phyloP scores from a whole-genome alignment of 1,140 invertebrate genomes.

The Lanistes nyassanus region DNA sequence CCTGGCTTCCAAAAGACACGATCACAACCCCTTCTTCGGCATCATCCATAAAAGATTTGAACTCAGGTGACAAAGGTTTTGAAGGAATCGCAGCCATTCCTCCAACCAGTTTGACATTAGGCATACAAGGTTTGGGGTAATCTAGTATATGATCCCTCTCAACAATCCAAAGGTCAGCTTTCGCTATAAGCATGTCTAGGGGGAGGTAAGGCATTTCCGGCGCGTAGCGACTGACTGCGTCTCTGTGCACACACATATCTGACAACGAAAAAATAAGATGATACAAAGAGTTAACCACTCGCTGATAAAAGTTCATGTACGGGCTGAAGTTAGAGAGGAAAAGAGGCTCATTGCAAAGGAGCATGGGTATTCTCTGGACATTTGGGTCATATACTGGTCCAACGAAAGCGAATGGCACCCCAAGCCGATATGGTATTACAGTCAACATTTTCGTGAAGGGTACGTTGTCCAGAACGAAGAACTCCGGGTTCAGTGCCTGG shows the following conservation, averaged over 20 bases:
- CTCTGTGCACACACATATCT: not conserved
- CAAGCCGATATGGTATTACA: too few species aligned
- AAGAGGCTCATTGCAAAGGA: too few species aligned
- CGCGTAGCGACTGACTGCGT: slow-evolving; percentile 9
- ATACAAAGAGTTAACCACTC: not conserved
- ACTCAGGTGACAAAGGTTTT: slow-evolving; percentile 13
- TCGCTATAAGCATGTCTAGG: not conserved
- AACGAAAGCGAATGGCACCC: too few species aligned
- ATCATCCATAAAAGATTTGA: slow-evolving; percentile 28
- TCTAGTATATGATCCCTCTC: slow-evolving; percentile 38
- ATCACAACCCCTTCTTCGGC: slow-evolving; percentile 34
- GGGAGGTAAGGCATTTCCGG: slow-evolving; percentile 21
- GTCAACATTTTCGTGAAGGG: too few species aligned
- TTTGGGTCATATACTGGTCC: too few species aligned
- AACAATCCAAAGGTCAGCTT: slow-evolving; percentile 31
- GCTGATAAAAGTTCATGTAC: too few species aligned
- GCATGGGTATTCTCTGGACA: too few species aligned
- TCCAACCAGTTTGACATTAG: slow-evolving; percentile 40
- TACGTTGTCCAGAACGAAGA: slow-evolving; percentile 6
- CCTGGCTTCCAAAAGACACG: slow-evolving; percentile 36
- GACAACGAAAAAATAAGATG: too few species aligned
- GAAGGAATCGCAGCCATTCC: slow-evolving; percentile 23
- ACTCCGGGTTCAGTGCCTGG: slow-evolving; percentile 11
- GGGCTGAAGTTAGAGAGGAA: too few species aligned
- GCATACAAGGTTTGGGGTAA: slow-evolving; percentile 33